phyloP scores from a whole-genome alignment of 2,797 vertebrate genomes.

The Periparus ater region DNA sequence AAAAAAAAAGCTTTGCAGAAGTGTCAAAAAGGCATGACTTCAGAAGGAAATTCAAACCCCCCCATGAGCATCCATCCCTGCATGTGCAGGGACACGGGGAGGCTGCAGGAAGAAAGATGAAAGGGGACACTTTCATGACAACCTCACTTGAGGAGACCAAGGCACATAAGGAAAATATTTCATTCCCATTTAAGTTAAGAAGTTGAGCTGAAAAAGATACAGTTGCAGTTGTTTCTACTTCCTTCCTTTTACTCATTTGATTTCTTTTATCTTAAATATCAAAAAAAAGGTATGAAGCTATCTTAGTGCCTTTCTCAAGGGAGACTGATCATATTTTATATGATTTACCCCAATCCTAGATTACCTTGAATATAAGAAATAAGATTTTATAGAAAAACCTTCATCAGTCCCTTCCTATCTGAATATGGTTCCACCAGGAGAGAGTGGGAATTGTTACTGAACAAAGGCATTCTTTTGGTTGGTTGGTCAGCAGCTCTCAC shows the following conservation, averaged over 20 bases:
- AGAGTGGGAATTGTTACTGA: slow-evolving; percentile 46
- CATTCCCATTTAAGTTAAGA: not conserved
- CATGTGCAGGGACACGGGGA: not conserved
- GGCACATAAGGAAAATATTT: not conserved
- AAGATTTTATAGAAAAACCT: not conserved
- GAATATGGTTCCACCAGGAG: slow-evolving; percentile 1
- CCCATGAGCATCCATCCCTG: not conserved
- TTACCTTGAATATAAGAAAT: not conserved
- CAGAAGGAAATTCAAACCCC: not conserved
- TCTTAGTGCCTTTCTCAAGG: not conserved
- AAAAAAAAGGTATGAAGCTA: not conserved
- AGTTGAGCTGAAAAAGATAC: not conserved
- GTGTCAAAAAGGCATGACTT: not conserved
- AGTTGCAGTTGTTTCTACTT: not conserved
- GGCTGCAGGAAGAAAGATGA: not conserved
- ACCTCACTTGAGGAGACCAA: not conserved
- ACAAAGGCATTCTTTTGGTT: slow-evolving; percentile 5
- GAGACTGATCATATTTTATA: not conserved
- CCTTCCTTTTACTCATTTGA: not conserved
- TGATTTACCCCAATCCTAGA: not conserved
- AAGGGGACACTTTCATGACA: not conserved
- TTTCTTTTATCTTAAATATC: not conserved
- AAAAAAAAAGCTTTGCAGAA: not conserved
- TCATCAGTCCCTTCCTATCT: not conserved
- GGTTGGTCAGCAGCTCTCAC: not conserved